Evolutionary conservation across 2,888 invertebrate genomes (phyloP), one percentile per base, ranked within the genome.

Genomic region (Diarsia dahlii): DNA sequence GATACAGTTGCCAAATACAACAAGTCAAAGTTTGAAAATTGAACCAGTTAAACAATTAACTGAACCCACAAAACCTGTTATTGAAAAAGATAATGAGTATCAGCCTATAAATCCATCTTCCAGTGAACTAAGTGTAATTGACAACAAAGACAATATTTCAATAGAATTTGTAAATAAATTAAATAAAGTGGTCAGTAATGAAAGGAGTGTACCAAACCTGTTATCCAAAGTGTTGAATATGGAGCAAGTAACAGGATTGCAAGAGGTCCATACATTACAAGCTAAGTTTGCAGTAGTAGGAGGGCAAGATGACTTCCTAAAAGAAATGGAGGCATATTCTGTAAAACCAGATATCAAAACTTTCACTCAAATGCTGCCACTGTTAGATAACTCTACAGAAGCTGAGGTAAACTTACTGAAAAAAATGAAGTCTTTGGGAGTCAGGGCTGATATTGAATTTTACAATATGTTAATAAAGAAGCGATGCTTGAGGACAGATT

Each of bases 401-500:
- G 97, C 97, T 23, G 99, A 99, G 93, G 96, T 97, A 71, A 97
- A 97, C 80, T 91, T 99, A 13, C 89, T 99, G 9, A 93, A 94
- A 70, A 93, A 95, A 74, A 97, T 99, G 93, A 97, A 97, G 75
- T 93, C 94, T 78, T 94, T 94, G 62, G 95, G 97, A 15, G 91
- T 98, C 0, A 97, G 96, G 87, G 96, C 98, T 3, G 99, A 99
- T 94, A 97, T 98, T 74, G 98, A 98, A 91, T 99, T 99, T 92
- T 99, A 97, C 90, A 99, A 99, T 93, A 97, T 98, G 95, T 96
- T 99, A 15, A 99, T 99, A 71, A 98, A 98, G 90, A 98, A 98
- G 91, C 97, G 98, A 76, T 98, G 98, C 90, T 94, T 97, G 89
- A 96, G 98, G 84, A 95, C 93, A 76, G 98, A 98, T 91, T 98